A percentile compares a stretch with the other conserved stretches of the same genome.
phyloP scores from a whole-genome alignment of 2,113 vertebrate species.

The Planiliza haematocheilus region DNA sequence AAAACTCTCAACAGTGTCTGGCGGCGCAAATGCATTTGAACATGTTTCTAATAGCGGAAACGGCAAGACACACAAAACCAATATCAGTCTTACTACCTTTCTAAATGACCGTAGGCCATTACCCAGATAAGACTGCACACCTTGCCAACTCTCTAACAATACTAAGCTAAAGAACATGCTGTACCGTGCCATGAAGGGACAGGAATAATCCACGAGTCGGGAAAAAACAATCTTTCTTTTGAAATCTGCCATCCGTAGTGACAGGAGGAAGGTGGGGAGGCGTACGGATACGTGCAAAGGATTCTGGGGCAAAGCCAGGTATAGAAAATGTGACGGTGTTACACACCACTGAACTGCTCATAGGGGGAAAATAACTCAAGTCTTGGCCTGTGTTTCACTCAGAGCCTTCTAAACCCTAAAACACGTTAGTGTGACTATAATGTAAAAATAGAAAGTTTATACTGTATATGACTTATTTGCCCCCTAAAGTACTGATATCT shows the following conservation, averaged over 20 bases:
- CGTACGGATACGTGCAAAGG: neutral
- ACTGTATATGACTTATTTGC: too few species aligned
- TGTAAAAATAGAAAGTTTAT: too few species aligned
- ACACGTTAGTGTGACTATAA: too few species aligned
- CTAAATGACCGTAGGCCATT: neutral
- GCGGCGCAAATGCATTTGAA: too few species aligned
- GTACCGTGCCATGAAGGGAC: constrained; percentile 34
- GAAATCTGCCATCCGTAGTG: constrained; percentile 32
- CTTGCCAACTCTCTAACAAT: constrained; percentile 10
- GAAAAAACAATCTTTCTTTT: constrained; percentile 23
- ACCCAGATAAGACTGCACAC: constrained; percentile 3
- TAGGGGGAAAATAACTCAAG: too few species aligned
- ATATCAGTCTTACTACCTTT: neutral
- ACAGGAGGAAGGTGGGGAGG: constrained; percentile 23
- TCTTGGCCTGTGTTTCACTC: too few species aligned
- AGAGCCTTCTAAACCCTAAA: too few species aligned
- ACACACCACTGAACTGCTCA: neutral
- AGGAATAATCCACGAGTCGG: constrained; percentile 34
- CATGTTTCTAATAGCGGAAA: too few species aligned
- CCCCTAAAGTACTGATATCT: too few species aligned
- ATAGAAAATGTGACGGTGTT: neutral
- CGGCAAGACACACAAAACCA: too few species aligned
- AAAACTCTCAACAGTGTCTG: neutral
- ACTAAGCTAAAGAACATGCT: constrained; percentile 37
- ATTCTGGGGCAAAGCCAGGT: constrained; percentile 6